These are phyloP conservation scores for Marasmarcha lunaedactyla DNA, from an alignment of 2,888 invertebrate genomes.

Conservation along the genomic window DNA sequence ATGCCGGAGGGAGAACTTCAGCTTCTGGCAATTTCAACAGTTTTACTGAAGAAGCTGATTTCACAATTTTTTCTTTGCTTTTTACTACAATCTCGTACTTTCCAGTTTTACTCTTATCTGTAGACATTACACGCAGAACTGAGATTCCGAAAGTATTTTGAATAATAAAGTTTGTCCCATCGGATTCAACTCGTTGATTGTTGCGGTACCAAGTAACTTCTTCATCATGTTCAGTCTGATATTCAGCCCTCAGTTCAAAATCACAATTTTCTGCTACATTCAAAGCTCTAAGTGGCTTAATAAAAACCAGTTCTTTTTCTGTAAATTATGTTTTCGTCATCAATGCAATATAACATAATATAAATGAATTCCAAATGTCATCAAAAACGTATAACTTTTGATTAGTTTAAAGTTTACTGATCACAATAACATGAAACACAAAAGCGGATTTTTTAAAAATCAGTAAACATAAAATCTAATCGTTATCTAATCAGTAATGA, in stretches of 20 bases:
- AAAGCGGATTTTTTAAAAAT: too few species aligned
- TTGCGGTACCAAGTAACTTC: constrained; percentile 88
- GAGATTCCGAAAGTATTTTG: constrained; percentile 73
- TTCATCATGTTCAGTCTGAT: constrained; percentile 69
- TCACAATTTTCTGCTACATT: constrained; percentile 77
- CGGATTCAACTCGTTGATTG: constrained; percentile 78
- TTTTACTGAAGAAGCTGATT: constrained; percentile 86
- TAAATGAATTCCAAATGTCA: too few species aligned
- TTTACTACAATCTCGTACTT: constrained; percentile 90
- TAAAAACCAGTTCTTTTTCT: constrained; percentile 73
- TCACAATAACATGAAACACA: too few species aligned
- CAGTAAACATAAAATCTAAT: too few species aligned
- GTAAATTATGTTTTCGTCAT: constrained; percentile 28
- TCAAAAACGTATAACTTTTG: too few species aligned
- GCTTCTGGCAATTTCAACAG: constrained; percentile 73
- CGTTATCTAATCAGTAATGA: too few species aligned
- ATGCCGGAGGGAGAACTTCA: constrained; percentile 77
- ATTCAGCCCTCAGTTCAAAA: constrained; percentile 77
- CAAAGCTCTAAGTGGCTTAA: constrained; percentile 81
- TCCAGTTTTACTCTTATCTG: constrained; percentile 82
- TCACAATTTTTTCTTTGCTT: constrained; percentile 81
- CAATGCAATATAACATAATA: too few species aligned
- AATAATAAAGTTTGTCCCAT: constrained; percentile 70
- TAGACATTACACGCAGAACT: constrained; percentile 74
- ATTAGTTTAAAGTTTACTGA: too few species aligned